phyloP scores from a whole-genome alignment of 2,113 vertebrate genomes.

The Toxotes jaculatrix region DNA sequence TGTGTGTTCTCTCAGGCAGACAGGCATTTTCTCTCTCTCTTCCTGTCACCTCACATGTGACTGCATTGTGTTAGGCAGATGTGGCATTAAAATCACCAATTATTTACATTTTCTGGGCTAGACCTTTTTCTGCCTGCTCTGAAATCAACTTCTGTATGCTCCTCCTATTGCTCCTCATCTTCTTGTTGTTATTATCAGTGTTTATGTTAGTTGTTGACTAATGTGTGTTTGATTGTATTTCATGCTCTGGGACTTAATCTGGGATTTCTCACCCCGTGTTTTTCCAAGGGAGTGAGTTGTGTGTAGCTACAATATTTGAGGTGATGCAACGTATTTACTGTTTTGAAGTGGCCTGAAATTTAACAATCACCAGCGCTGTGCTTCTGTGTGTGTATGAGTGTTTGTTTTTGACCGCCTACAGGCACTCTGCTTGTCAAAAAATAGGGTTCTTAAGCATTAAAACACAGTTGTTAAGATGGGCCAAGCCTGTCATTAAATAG shows the following conservation, averaged over 20 bases:
- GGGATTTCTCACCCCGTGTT: not conserved
- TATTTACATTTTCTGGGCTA: not conserved
- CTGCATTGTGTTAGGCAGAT: conserved; percentile 45
- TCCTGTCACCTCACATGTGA: conserved; percentile 53
- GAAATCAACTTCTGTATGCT: too few species aligned
- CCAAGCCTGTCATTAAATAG: conserved; percentile 60
- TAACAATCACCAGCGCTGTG: conserved; percentile 30
- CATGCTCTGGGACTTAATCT: conserved; percentile 9
- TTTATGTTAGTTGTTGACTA: conserved; percentile 23
- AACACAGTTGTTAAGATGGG: conserved; percentile 34
- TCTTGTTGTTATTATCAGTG: conserved; percentile 7
- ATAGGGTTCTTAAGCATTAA: conserved; percentile 39
- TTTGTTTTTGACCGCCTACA: conserved; percentile 19
- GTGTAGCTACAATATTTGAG: conserved; percentile 24
- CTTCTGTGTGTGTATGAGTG: not conserved
- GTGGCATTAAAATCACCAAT: conserved; percentile 30
- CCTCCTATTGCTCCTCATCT: not conserved
- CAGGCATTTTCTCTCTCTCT: conserved; percentile 37
- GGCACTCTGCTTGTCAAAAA: conserved; percentile 27
- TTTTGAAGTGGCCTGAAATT: conserved; percentile 47
- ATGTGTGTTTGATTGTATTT: conserved; percentile 28
- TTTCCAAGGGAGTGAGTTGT: not conserved
- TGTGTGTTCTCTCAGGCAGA: conserved; percentile 49
- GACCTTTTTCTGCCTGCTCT: not conserved
- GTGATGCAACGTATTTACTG: conserved; percentile 20